A percentile compares a stretch with the other conserved stretches of the same genome.
Conservation (phyloP, 2,888 invertebrate genomes). For the Eristalis intricaria region DNA sequence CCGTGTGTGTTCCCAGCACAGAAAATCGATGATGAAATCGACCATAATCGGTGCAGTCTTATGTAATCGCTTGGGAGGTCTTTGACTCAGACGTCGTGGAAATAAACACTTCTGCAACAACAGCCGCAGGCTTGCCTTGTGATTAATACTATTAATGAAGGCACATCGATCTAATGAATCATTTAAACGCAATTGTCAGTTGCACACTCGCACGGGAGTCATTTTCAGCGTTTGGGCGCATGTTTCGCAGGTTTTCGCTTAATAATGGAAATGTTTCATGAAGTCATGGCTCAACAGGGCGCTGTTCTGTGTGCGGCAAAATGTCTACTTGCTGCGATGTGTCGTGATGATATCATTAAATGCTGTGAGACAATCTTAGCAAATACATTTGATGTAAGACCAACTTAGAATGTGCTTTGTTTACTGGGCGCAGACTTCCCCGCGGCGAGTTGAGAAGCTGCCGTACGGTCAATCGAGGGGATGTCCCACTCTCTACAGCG, state of each 20-base stretch:
- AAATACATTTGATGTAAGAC: background rate
- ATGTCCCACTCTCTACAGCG: too few relatives aligned
- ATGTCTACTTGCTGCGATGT: background rate
- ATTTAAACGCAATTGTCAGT: slow-evolving; percentile 44
- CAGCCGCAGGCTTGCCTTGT: slow-evolving; percentile 33
- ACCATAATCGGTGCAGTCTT: background rate
- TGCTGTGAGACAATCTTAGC: background rate
- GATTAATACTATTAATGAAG: slow-evolving; percentile 42
- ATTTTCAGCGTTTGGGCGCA: background rate
- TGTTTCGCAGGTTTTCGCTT: background rate
- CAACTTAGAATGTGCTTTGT: background rate
- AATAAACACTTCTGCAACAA: slow-evolving; percentile 16
- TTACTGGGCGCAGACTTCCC: background rate
- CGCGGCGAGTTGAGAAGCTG: background rate
- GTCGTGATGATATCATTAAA: slow-evolving; percentile 21
- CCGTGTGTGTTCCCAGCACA: background rate
- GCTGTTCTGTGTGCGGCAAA: background rate
- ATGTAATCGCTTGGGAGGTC: slow-evolving; percentile 11
- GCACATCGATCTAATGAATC: slow-evolving; percentile 55
- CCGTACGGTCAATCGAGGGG: too few relatives aligned
- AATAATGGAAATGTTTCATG: slow-evolving; percentile 10
- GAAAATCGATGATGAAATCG: slow-evolving; percentile 18
- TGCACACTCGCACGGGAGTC: background rate
- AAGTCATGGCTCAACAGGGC: slow-evolving; percentile 11
- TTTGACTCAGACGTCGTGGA: slow-evolving; percentile 31